Evolutionary conservation across 2,113 vertebrate genomes (phyloP), one percentile per base, ranked within the genome.

Genomic region (Gobius niger): DNA sequence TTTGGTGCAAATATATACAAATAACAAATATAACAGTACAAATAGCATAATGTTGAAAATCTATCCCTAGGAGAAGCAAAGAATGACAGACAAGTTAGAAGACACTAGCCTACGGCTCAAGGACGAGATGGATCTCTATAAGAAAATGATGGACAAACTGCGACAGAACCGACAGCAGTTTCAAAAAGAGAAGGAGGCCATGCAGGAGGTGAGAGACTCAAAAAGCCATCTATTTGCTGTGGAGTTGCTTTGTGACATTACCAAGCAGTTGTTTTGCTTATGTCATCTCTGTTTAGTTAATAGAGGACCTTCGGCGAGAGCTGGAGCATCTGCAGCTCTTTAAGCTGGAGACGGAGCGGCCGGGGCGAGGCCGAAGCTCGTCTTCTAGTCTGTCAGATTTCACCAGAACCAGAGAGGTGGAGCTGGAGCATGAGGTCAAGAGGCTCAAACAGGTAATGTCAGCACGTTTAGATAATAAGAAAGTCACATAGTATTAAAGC

Each of bases 61-160:
- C 14, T 46, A 63, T 7, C 46, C 47, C 7, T 85, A 98, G 96
- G 96, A 98, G 82, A 94, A 94, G 75, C 96, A 97, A 82, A 92
- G 96, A 63, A 96, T 98, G 95, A 96, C 95, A 0, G 95, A 98
- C 67, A 91, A 95, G 64, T 72, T 98, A 82, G 96, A 98, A 65
- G 96, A 98, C 88, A 96, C 96, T 0, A 96, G 95, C 49, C 88
- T 98, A 75, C 89, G 96, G 1, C 92, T 98, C 75, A 96, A 95
- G 88, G 96, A 98, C 0, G 96, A 98, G 91, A 97, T 95, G 94
- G 96, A 98, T 78, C 85, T 98, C 69, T 96, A 98, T 88, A 95
- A 93, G 83, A 96, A 95, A 75, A 93, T 98, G 95, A 96, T 97
- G 95, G 96, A 98, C 84, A 98, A 98, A 86, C 90, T 98, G 85